Evolutionary conservation across 2,797 vertebrate genomes (phyloP).

Genomic region (Rhinatrema bivittatum): DNA sequence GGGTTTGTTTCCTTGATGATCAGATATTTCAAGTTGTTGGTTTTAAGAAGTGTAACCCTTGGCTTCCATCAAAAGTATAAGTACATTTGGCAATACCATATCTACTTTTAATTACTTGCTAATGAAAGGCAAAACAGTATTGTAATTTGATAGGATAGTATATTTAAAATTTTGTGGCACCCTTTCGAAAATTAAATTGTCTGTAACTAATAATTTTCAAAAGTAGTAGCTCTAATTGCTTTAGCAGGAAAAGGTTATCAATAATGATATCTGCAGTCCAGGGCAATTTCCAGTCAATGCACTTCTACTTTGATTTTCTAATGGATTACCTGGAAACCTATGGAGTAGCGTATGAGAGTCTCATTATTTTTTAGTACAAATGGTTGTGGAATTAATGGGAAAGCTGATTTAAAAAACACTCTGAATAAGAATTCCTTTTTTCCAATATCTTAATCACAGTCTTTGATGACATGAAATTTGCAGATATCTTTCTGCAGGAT

Average conservation of each 20-base stretch:
- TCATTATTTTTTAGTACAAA: slow-evolving; percentile 45
- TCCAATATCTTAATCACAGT: slow-evolving; percentile 28
- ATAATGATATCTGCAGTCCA: slow-evolving; percentile 41
- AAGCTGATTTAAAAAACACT: no score
- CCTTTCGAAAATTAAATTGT: slow-evolving; percentile 36
- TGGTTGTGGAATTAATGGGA: slow-evolving; percentile 41
- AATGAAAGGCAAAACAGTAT: no score
- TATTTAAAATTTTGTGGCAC: slow-evolving; percentile 17
- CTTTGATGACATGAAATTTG: slow-evolving; percentile 16
- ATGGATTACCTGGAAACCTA: slow-evolving; percentile 42
- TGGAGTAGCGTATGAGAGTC: slow-evolving; percentile 25
- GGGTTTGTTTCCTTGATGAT: no score
- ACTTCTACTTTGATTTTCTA: slow-evolving; percentile 47
- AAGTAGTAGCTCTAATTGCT: slow-evolving; percentile 24
- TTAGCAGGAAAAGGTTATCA: slow-evolving; percentile 26
- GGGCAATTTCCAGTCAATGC: slow-evolving; percentile 31
- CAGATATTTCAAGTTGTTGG: no score
- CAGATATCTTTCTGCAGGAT: slow-evolving; percentile 1
- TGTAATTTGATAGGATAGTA: no score
- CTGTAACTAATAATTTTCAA: slow-evolving; percentile 39
- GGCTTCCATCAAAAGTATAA: no score
- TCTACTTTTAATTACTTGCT: background rate
- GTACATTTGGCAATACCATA: no score
- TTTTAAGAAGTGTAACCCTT: no score
- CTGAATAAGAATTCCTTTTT: no score